These are phyloP conservation scores for Melanostoma scalare DNA, from an alignment of 2,888 invertebrate species.

Conservation along the genomic window DNA sequence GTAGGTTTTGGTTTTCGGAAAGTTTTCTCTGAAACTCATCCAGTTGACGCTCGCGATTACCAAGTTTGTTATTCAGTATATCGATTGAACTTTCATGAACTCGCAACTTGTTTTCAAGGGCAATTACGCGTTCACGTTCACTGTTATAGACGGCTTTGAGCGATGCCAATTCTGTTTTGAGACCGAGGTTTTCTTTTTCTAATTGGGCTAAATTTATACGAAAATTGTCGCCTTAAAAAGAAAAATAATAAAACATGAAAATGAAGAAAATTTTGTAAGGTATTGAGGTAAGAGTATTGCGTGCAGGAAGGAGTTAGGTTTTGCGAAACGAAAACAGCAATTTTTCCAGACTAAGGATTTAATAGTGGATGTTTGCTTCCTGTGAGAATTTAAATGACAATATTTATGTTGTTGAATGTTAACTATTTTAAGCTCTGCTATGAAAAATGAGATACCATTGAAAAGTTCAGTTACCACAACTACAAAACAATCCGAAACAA, in stretches of 20 bases:
- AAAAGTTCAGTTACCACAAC: no score
- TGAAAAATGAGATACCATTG: no score
- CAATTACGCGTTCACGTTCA: slow-evolving; percentile 86
- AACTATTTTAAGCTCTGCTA: no score
- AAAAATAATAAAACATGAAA: not conserved
- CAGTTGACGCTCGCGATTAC: slow-evolving; percentile 86
- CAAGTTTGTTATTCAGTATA: slow-evolving; percentile 85
- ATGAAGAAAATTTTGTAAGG: no score
- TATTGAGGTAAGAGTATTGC: no score
- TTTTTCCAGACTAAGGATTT: no score
- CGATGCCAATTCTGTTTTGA: slow-evolving; percentile 87
- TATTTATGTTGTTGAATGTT: no score
- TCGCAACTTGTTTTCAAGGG: slow-evolving; percentile 86
- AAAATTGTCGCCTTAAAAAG: slow-evolving; percentile 83
- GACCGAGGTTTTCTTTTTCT: slow-evolving; percentile 87
- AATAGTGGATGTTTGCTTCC: no score
- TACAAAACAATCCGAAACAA: no score
- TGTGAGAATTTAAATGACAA: no score
- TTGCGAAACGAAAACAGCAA: no score
- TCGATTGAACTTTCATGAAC: slow-evolving; percentile 86
- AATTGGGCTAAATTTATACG: slow-evolving; percentile 86
- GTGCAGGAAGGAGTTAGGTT: no score
- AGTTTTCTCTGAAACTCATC: slow-evolving; percentile 85
- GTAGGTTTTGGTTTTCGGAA: slow-evolving; percentile 85
- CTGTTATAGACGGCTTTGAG: slow-evolving; percentile 86